Evolutionary conservation across 1,140 invertebrate genomes (phyloP).

Genomic region (Drosophila mauritiana): DNA sequence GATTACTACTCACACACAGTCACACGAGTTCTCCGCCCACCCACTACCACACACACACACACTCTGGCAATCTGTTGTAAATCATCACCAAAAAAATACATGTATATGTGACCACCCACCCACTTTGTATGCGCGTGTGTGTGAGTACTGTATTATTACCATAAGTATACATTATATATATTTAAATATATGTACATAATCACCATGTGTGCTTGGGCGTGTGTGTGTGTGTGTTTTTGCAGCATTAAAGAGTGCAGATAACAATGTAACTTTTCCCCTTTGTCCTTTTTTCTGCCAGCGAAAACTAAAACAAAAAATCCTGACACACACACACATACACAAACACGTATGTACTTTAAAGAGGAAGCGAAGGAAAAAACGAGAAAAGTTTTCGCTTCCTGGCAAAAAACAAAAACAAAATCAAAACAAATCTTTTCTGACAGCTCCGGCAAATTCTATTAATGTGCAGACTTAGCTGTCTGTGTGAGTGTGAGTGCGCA

Average conservation of each 20-base stretch:
- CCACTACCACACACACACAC: conserved; percentile 15
- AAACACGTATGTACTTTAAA: conserved; percentile 23
- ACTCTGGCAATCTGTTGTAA: conserved; percentile 57
- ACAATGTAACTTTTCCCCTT: conserved; percentile 33
- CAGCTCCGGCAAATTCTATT: conserved; percentile 65
- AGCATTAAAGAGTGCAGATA: conserved; percentile 32
- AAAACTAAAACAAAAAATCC: conserved; percentile 30
- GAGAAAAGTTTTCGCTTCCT: conserved; percentile 43
- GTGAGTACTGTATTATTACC: conserved; percentile 40
- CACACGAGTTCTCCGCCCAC: conserved; percentile 27
- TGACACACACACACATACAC: conserved; percentile 12
- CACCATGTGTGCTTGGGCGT: conserved; percentile 9
- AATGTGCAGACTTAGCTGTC: conserved; percentile 38
- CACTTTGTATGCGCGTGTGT: conserved; percentile 50
- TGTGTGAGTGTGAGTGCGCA: conserved; percentile 8
- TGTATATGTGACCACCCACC: conserved; percentile 28
- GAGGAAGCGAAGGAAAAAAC: conserved; percentile 17
- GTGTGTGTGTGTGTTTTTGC: conserved; percentile 17
- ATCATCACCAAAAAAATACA: conserved; percentile 54
- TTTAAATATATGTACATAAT: conserved; percentile 43
- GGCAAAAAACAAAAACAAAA: conserved; percentile 31
- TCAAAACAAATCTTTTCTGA: conserved; percentile 70
- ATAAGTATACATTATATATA: conserved; percentile 40
- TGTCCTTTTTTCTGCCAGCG: conserved; percentile 16
- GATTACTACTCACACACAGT: conserved; percentile 34